Evolutionary conservation across 92 coral and sea anemone species (phyloP).

Genomic region (Meandrina meandrites): DNA sequence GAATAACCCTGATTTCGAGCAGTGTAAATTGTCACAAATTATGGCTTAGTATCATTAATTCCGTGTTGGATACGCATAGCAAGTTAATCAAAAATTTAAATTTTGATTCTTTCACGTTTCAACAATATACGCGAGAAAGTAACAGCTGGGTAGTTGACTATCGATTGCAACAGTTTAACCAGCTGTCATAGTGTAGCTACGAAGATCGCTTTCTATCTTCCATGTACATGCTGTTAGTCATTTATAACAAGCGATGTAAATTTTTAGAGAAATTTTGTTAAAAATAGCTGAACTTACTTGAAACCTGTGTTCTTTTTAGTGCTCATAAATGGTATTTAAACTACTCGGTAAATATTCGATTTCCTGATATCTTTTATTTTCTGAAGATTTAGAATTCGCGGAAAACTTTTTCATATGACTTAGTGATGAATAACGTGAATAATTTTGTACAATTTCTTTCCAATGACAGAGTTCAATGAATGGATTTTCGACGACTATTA

Average conservation of each 20-base stretch:
- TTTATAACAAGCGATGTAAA: too few species aligned
- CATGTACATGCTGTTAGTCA: too few species aligned
- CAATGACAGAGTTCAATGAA: too few species aligned
- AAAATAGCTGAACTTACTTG: too few species aligned
- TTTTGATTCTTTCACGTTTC: not conserved
- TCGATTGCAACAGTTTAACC: not conserved
- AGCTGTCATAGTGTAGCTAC: conserved; percentile 4
- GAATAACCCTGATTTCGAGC: not conserved
- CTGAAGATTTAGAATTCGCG: not conserved
- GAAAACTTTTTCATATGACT: too few species aligned
- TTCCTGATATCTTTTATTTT: not conserved
- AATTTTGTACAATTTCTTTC: too few species aligned
- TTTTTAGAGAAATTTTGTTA: too few species aligned
- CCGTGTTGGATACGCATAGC: not conserved
- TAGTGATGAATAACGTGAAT: too few species aligned
- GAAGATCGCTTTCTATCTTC: not conserved
- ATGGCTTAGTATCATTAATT: not conserved
- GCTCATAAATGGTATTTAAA: too few species aligned
- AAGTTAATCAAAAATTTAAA: not conserved
- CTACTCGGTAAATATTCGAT: not conserved
- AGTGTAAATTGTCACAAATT: not conserved
- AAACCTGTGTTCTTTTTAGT: too few species aligned
- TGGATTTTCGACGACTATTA: too few species aligned
- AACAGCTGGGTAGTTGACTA: conserved; percentile 6
- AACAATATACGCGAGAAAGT: not conserved